phyloP scores from a whole-genome alignment of 2,888 invertebrate genomes.

The Oligia strigilis region DNA sequence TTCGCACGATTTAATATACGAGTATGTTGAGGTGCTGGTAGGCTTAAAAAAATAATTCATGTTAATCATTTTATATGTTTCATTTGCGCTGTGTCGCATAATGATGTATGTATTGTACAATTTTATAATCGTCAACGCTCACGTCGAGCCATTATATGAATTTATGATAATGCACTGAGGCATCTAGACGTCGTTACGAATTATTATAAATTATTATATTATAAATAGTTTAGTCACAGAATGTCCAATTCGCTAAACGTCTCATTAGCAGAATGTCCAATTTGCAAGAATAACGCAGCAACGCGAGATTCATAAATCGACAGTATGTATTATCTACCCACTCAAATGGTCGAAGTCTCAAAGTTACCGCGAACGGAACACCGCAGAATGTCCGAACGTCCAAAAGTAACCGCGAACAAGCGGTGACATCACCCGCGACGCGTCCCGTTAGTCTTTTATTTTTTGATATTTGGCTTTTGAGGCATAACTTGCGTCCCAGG shows the following conservation, averaged over 20 bases:
- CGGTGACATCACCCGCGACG: too few relatives aligned
- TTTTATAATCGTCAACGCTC: conserved; percentile 70
- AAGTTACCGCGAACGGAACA: too few relatives aligned
- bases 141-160: conserved; percentile 68
- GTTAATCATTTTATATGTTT: conserved; percentile 60
- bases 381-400: too few relatives aligned
- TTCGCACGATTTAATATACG: conserved; percentile 68
- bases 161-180: conserved; percentile 73
- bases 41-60: conserved; percentile 74
- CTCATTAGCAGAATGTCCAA: conserved; percentile 26
- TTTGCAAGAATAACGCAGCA: conserved; percentile 15
- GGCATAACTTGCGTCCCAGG: too few relatives aligned
- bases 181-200: conserved; percentile 77
- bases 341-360: too few relatives aligned
- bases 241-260: conserved; percentile 58
- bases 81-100: conserved; percentile 58
- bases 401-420: too few relatives aligned
- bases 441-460: too few relatives aligned
- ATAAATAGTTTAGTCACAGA: conserved; percentile 55
- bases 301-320: not conserved
- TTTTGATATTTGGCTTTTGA: too few relatives aligned
- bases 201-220: conserved; percentile 76
- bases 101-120: conserved; percentile 61
- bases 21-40: conserved; percentile 83
- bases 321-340: not conserved